Percentiles rank a stretch among this genome's conserved stretches.
Evolutionary conservation across 2,888 invertebrate genomes (phyloP).

Genomic region (Barypeithes pellucidus): DNA sequence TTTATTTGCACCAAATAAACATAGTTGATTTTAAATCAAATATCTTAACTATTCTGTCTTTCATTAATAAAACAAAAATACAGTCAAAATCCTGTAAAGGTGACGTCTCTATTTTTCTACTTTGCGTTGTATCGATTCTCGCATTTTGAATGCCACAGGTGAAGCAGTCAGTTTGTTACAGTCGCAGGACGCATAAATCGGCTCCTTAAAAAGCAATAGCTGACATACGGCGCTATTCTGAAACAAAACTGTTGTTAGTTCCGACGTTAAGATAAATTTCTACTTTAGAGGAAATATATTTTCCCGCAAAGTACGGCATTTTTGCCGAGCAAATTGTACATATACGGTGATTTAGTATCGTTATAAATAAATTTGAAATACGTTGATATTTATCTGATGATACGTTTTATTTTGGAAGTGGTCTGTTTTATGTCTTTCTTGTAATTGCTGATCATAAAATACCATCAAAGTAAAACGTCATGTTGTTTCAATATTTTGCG

Average conservation of each 20-base stretch:
- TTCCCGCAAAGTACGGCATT: conserved; percentile 47
- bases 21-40: too few relatives aligned
- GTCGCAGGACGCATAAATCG: conserved; percentile 39
- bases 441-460: too few relatives aligned
- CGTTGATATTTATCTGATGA: too few relatives aligned
- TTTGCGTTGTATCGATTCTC: conserved; percentile 6
- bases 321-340: conserved; percentile 53
- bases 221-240: conserved; percentile 42
- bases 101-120: conserved; percentile 7
- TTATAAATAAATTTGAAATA: too few relatives aligned
- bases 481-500: too few relatives aligned
- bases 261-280: conserved; percentile 51
- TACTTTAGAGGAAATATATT: conserved; percentile 52
- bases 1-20: too few relatives aligned
- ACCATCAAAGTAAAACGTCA: too few relatives aligned
- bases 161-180: conserved; percentile 29
- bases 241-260: conserved; percentile 53
- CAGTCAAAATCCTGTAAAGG: neutral
- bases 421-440: too few relatives aligned
- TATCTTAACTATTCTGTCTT: too few relatives aligned
- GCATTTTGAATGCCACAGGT: conserved; percentile 30
- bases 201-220: conserved; percentile 39
- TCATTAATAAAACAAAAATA: neutral
- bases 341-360: conserved; percentile 48
- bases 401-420: too few relatives aligned